Evolutionary conservation across 2,797 vertebrate genomes (phyloP).

Genomic region (Macrochelys suwanniensis): DNA sequence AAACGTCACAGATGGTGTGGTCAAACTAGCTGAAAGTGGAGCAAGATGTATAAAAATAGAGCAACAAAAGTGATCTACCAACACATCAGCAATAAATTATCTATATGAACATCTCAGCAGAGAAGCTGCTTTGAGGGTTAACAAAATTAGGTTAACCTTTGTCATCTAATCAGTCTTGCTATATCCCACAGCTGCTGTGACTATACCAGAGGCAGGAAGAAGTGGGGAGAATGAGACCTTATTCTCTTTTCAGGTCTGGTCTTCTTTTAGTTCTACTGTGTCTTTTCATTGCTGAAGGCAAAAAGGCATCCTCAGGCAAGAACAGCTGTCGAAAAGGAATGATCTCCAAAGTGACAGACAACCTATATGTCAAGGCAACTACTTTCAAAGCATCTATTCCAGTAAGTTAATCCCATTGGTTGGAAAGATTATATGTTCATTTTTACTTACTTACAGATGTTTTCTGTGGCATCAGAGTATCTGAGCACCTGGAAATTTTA

Average conservation of each 20-base stretch:
- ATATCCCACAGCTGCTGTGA: slow-evolving; percentile 44
- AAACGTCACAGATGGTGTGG: slow-evolving; percentile 73
- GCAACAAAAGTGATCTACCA: slow-evolving; percentile 54
- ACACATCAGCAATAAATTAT: slow-evolving; percentile 68
- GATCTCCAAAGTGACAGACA: slow-evolving; percentile 69
- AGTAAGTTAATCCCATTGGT: slow-evolving; percentile 72
- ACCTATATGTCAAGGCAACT: slow-evolving; percentile 71
- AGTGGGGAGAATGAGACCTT: slow-evolving; percentile 68
- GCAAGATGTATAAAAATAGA: slow-evolving; percentile 73
- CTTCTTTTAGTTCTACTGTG: slow-evolving; percentile 68
- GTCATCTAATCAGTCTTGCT: slow-evolving; percentile 54
- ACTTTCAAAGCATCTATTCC: slow-evolving; percentile 76
- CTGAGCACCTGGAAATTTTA: background rate
- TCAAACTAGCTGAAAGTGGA: slow-evolving; percentile 77
- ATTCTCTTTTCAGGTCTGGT: slow-evolving; percentile 62
- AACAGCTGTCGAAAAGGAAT: slow-evolving; percentile 59
- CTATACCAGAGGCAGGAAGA: background rate
- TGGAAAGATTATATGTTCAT: background rate
- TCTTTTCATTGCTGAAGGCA: slow-evolving; percentile 65
- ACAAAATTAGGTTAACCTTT: slow-evolving; percentile 77
- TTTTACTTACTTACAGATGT: background rate
- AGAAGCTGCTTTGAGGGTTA: slow-evolving; percentile 65
- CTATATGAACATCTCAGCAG: slow-evolving; percentile 50
- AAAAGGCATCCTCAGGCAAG: slow-evolving; percentile 47
- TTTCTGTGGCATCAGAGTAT: slow-evolving; percentile 16